These are phyloP conservation scores for Eira barbara DNA, from an alignment of 2,113 vertebrate species.

Conservation along the genomic window DNA sequence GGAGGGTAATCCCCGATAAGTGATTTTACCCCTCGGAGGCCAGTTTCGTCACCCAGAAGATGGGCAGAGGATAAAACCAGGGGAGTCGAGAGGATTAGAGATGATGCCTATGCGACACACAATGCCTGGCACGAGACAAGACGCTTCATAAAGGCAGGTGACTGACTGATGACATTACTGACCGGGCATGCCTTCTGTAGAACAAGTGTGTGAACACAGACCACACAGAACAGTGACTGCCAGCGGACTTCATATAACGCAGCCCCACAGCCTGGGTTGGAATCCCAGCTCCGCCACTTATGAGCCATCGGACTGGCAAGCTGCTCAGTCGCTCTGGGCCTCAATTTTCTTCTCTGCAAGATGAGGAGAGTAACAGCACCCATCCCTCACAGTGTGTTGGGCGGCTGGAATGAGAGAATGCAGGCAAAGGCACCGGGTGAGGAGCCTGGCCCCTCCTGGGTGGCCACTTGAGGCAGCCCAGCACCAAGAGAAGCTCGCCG, in stretches of 20 bases:
- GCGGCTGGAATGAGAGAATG: background rate
- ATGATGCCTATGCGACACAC: fast-evolving
- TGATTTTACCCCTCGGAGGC: background rate
- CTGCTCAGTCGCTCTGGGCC: background rate
- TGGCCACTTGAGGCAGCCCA: background rate
- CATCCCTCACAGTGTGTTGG: background rate
- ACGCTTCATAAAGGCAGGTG: fast-evolving
- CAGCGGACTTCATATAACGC: background rate
- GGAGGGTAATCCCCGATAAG: background rate
- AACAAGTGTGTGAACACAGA: background rate
- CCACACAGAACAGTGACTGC: fast-evolving
- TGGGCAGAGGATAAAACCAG: background rate
- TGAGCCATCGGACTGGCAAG: background rate
- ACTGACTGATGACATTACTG: fast-evolving
- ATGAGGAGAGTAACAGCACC: background rate
- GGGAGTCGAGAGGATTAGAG: background rate
- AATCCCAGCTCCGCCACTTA: background rate
- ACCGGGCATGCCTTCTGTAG: background rate
- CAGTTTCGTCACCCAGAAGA: background rate
- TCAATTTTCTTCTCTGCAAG: background rate
- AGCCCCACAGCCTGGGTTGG: background rate
- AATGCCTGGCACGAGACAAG: background rate
- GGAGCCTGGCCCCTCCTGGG: background rate
- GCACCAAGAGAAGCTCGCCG: background rate
- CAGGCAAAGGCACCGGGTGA: fast-evolving